Conservation (phyloP, 1,140 invertebrate genomes). For the Gonatopus flavifemur region DNA sequence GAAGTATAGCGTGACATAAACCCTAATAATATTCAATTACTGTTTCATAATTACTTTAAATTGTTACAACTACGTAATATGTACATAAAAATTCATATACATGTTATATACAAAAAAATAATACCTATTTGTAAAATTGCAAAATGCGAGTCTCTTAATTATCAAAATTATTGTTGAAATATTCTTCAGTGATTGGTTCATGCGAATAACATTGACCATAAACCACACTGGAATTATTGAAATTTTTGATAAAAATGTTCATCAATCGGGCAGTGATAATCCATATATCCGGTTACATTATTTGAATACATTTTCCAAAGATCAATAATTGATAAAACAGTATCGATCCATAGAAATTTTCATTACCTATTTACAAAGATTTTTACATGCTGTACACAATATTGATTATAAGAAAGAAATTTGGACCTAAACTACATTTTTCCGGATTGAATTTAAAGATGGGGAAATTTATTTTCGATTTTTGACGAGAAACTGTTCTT, state of each 20-base stretch:
- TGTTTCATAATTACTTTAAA: conserved; percentile 28
- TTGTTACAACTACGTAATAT: conserved; percentile 31
- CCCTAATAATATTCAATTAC: conserved; percentile 2
- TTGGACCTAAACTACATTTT: background rate
- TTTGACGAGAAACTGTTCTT: background rate
- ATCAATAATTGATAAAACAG: conserved; percentile 25
- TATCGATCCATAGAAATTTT: conserved; percentile 27
- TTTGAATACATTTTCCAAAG: conserved; percentile 21
- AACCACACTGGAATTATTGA: too few species aligned
- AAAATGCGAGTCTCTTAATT: conserved; percentile 3
- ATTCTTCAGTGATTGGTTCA: conserved; percentile 15
- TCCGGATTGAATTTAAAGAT: background rate
- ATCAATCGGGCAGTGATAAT: conserved; percentile 38
- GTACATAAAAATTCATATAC: conserved; percentile 30
- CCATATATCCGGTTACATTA: conserved; percentile 19
- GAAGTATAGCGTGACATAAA: conserved; percentile 11
- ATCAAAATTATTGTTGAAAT: conserved; percentile 17
- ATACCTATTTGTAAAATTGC: too few species aligned
- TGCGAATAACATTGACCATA: conserved; percentile 21
- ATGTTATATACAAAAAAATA: conserved; percentile 29
- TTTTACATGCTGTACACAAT: conserved; percentile 37
- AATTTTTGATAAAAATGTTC: conserved; percentile 15
- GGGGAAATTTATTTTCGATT: background rate
- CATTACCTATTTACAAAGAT: conserved; percentile 43
- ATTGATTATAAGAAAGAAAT: conserved; percentile 17